phyloP scores from a whole-genome alignment of 2,797 vertebrate genomes.

The Lacerta viridis region DNA sequence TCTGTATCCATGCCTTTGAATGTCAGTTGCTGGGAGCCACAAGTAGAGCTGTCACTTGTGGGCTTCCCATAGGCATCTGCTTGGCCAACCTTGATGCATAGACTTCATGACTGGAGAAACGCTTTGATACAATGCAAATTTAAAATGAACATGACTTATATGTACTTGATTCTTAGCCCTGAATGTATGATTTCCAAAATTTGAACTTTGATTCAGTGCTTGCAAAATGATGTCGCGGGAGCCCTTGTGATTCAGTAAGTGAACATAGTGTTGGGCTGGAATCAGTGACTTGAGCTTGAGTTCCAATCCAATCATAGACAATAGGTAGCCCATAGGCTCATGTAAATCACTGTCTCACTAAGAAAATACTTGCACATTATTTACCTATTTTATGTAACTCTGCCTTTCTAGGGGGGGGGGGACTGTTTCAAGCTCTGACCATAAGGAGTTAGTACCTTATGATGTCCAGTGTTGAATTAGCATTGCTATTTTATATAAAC shows the following conservation, averaged over 20 bases:
- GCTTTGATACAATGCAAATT: not conserved
- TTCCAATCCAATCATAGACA: too few species aligned
- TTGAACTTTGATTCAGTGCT: not conserved
- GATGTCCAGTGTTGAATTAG: not conserved
- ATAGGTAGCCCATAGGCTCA: not conserved
- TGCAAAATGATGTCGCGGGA: not conserved
- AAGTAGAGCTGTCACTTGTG: too few species aligned
- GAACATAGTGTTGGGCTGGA: not conserved
- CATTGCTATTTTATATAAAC: not conserved
- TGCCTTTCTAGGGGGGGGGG: not conserved
- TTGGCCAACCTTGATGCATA: not conserved
- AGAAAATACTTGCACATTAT: not conserved
- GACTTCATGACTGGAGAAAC: not conserved
- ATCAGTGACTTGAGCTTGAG: not conserved
- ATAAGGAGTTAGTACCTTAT: not conserved
- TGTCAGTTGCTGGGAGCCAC: too few species aligned
- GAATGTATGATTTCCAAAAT: not conserved
- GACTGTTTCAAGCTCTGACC: not conserved
- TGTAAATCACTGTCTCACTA: not conserved
- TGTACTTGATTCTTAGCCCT: not conserved
- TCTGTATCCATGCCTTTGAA: too few species aligned
- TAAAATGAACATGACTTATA: rapidly evolving
- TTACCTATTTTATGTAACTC: not conserved
- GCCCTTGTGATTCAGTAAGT: not conserved
- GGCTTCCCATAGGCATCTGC: too few species aligned